phyloP scores from a whole-genome alignment of 2,888 invertebrate genomes.

The Mesochorus sp. region DNA sequence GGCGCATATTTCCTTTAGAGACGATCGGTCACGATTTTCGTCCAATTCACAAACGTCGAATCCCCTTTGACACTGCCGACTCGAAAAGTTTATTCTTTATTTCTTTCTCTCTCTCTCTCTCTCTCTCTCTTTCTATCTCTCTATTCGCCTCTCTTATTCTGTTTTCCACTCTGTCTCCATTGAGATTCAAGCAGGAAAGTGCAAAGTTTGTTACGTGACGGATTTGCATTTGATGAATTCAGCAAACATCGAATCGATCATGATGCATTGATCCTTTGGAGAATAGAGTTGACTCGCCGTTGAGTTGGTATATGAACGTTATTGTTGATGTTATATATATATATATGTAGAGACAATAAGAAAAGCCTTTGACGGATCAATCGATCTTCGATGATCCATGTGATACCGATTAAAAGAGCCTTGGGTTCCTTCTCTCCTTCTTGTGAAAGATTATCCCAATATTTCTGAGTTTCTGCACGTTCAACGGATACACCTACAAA shows the following conservation, averaged over 20 bases:
- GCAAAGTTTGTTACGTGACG: constrained; percentile 62
- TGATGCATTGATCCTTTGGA: constrained; percentile 37
- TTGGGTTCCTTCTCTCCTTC: too few relatives aligned
- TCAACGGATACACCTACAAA: too few relatives aligned
- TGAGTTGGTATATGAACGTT: too few relatives aligned
- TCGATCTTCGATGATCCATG: too few relatives aligned
- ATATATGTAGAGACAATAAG: not conserved
- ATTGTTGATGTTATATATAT: not conserved
- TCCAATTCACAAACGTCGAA: not conserved
- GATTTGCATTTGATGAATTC: constrained; percentile 61
- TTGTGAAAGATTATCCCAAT: too few relatives aligned
- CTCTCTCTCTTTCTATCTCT: constrained; percentile 29
- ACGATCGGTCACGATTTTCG: too few relatives aligned
- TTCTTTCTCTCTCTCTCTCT: constrained; percentile 24
- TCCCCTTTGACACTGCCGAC: constrained; percentile 1
- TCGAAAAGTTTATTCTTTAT: constrained; percentile 13
- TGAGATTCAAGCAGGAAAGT: constrained; percentile 56
- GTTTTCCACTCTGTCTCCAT: constrained; percentile 32
- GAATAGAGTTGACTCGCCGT: too few relatives aligned
- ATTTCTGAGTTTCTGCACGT: too few relatives aligned
- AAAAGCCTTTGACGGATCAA: too few relatives aligned
- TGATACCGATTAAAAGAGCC: too few relatives aligned
- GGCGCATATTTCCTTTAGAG: too few relatives aligned
- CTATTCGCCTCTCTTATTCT: constrained; percentile 10
- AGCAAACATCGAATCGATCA: constrained; percentile 58